A percentile compares a stretch with the other conserved stretches of the same genome.
These are phyloP conservation scores for Lepus townsendii DNA, from an alignment of 2,797 vertebrate species.

Conservation along the genomic window DNA sequence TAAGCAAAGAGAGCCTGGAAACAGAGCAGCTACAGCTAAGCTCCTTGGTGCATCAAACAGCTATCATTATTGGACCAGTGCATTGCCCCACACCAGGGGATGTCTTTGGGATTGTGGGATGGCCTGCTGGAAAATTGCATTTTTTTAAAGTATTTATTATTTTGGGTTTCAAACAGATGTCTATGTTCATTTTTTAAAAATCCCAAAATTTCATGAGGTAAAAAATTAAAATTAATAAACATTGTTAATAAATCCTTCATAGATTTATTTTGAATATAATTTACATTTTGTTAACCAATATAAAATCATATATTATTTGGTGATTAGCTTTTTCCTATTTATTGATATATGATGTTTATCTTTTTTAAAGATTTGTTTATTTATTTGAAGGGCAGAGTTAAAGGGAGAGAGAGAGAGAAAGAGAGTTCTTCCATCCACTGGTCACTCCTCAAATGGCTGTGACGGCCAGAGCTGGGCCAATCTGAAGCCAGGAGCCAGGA, in stretches of 20 bases:
- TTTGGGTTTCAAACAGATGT: background rate
- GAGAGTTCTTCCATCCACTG: too few species aligned
- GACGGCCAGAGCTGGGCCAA: too few species aligned
- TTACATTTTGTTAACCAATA: background rate
- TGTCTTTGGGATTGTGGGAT: background rate
- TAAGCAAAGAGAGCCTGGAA: background rate
- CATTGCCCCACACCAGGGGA: fast-evolving
- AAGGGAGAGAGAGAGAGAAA: too few species aligned
- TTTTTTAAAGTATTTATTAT: background rate
- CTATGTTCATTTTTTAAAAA: background rate
- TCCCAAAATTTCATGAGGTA: background rate
- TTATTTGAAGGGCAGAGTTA: too few species aligned
- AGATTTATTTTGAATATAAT: constrained; percentile 1
- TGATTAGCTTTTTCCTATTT: background rate
- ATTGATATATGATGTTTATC: background rate
- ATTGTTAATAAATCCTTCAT: background rate
- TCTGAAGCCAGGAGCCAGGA: too few species aligned
- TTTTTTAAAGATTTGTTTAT: too few species aligned
- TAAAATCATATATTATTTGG: background rate
- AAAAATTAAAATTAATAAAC: background rate
- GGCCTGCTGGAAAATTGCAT: background rate
- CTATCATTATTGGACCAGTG: background rate
- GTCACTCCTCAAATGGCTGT: too few species aligned
- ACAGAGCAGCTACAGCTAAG: background rate
- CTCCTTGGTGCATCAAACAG: too few species aligned